Percentiles rank a stretch among this genome's conserved stretches.
These are phyloP conservation scores for Bothrops alternatus DNA, from an alignment of 2,797 vertebrate genomes.

Conservation along the genomic window DNA sequence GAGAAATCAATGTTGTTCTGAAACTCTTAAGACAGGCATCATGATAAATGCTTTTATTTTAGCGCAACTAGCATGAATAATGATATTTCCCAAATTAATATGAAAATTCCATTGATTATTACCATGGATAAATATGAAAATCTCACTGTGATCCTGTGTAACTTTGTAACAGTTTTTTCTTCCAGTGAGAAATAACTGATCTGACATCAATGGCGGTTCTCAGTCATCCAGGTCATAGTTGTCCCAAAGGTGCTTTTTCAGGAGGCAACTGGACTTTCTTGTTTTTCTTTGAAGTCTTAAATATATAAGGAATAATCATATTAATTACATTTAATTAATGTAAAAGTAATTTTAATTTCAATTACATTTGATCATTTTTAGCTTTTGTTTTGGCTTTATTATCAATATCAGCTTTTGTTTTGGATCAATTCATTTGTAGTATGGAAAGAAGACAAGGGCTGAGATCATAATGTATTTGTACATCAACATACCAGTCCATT, in stretches of 20 bases:
- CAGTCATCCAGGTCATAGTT: too few species aligned
- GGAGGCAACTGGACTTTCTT: too few species aligned
- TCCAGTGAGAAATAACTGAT: neutral
- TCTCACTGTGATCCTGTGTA: neutral
- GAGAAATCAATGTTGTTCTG: neutral
- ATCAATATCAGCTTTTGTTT: neutral
- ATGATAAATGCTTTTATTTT: neutral
- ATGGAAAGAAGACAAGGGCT: neutral
- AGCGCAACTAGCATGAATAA: neutral
- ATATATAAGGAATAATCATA: neutral
- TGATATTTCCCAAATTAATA: neutral
- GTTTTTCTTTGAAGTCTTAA: neutral
- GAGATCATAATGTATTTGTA: neutral
- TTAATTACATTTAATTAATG: neutral
- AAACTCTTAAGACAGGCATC: neutral
- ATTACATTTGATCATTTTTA: neutral
- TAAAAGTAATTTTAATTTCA: neutral
- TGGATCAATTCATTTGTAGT: neutral
- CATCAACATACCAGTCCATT: neutral
- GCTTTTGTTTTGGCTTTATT: neutral
- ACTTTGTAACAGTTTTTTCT: neutral
- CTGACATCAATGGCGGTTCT: neutral
- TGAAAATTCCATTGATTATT: neutral
- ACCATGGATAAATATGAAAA: neutral
- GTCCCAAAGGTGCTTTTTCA: too few species aligned